Evolutionary conservation across 92 coral and sea anemone genomes (phyloP).

Genomic region (Scolanthus callimorphus): DNA sequence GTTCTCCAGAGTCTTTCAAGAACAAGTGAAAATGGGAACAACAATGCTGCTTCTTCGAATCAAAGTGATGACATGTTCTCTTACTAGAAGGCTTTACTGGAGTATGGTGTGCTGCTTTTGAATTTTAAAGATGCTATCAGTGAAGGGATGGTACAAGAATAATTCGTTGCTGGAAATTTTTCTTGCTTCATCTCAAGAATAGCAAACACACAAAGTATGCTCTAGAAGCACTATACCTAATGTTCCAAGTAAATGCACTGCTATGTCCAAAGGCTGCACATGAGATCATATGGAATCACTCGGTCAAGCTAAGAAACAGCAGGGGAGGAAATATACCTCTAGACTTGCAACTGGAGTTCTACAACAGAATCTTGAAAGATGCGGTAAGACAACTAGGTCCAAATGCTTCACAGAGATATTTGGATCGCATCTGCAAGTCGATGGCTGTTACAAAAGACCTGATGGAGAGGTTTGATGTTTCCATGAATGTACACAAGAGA

Average conservation of each 20-base stretch:
- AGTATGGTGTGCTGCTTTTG: conserved; percentile 29
- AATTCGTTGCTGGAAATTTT: conserved; percentile 37
- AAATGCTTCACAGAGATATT: conserved; percentile 31
- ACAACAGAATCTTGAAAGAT: conserved; percentile 41
- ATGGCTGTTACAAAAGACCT: too few species aligned
- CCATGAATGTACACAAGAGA: too few species aligned
- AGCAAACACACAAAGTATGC: conserved; percentile 29
- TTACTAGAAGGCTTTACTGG: conserved; percentile 33
- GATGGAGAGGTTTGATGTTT: too few species aligned
- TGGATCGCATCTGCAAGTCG: too few species aligned
- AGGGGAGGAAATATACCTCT: conserved; percentile 7
- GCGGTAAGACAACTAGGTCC: conserved; percentile 50
- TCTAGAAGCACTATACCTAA: conserved; percentile 31
- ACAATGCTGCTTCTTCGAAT: background rate
- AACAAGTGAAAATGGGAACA: background rate
- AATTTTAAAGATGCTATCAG: conserved; percentile 30
- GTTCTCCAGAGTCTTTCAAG: conserved; percentile 12
- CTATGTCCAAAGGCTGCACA: conserved; percentile 39
- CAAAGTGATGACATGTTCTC: conserved; percentile 31
- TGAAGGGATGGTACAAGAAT: conserved; percentile 35
- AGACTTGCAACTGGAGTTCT: conserved; percentile 40
- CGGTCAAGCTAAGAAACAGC: conserved; percentile 10
- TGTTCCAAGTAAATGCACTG: conserved; percentile 47
- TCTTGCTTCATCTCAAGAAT: conserved; percentile 22
- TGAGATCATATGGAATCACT: conserved; percentile 35